Percentiles rank a stretch among this genome's conserved stretches.
These are phyloP conservation scores for Idaea aversata DNA, from an alignment of 2,888 invertebrate genomes.

Conservation along the genomic window DNA sequence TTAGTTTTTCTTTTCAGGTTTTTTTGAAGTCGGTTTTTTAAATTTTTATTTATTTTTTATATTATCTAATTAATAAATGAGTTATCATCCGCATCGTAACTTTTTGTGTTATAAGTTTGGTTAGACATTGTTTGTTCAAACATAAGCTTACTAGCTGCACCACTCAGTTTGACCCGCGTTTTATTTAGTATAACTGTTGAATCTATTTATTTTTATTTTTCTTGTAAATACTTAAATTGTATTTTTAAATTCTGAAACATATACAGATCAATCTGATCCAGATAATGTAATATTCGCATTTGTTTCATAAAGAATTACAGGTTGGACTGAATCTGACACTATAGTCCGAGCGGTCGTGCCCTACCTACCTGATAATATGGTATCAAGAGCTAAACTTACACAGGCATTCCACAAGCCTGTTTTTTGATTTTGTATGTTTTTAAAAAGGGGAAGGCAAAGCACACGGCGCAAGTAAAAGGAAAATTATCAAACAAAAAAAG, in stretches of 20 bases:
- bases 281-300: neutral
- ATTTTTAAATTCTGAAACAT: neutral
- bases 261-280: neutral
- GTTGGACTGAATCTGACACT: neutral
- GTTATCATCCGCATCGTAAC: neutral
- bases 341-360: neutral
- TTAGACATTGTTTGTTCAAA: neutral
- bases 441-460: too few species aligned
- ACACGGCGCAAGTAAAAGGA: too few species aligned
- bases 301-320: neutral
- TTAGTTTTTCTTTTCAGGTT: too few species aligned
- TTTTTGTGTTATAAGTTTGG: neutral
- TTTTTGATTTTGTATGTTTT: too few species aligned
- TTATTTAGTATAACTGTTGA: too few species aligned
- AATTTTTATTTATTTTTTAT: too few species aligned
- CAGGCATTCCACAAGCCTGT: too few species aligned
- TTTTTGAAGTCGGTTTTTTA: too few species aligned
- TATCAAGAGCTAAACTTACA: too few species aligned
- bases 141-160: neutral
- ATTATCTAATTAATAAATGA: neutral
- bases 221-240: neutral
- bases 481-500: too few species aligned
- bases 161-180: neutral
- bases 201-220: neutral
- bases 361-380: neutral